Percentiles rank a stretch among this genome's conserved stretches.
These are phyloP conservation scores for Podarcis raffonei DNA, from an alignment of 2,113 vertebrate genomes.

Conservation along the genomic window DNA sequence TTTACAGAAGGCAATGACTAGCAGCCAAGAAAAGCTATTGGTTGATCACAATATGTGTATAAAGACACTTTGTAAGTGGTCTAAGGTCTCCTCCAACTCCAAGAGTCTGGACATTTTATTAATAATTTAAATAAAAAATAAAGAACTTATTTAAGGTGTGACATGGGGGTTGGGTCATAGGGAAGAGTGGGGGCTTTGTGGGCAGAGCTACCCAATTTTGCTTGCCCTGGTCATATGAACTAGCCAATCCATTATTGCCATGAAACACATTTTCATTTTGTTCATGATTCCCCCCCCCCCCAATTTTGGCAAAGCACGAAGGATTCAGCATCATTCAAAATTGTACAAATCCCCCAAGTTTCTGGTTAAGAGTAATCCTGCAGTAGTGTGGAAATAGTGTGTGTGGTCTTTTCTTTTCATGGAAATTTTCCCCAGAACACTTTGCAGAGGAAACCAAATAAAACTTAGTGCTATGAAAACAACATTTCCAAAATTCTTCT, in stretches of 20 bases:
- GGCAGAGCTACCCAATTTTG: too few relatives aligned
- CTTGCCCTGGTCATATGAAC: too few relatives aligned
- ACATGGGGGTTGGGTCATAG: neutral
- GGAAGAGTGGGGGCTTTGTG: too few relatives aligned
- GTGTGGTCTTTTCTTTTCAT: neutral
- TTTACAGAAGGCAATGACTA: neutral
- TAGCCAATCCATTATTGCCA: too few relatives aligned
- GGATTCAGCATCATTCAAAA: neutral
- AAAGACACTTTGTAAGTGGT: neutral
- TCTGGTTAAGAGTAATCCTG: constrained; percentile 2
- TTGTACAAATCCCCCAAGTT: neutral
- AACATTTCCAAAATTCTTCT: constrained; percentile 42
- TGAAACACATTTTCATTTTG: neutral
- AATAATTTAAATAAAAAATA: neutral
- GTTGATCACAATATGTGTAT: neutral
- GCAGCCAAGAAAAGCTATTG: neutral
- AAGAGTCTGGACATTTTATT: neutral
- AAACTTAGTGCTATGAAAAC: neutral
- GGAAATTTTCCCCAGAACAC: neutral
- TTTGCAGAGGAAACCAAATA: neutral
- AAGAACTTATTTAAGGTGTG: neutral
- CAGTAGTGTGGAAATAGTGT: neutral
- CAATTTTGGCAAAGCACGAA: neutral
- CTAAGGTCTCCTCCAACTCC: neutral
- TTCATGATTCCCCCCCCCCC: neutral